A percentile compares a stretch with the other conserved stretches of the same genome.
Evolutionary conservation across 2,888 invertebrate genomes (phyloP).

Genomic region (Orchestes rusci): DNA sequence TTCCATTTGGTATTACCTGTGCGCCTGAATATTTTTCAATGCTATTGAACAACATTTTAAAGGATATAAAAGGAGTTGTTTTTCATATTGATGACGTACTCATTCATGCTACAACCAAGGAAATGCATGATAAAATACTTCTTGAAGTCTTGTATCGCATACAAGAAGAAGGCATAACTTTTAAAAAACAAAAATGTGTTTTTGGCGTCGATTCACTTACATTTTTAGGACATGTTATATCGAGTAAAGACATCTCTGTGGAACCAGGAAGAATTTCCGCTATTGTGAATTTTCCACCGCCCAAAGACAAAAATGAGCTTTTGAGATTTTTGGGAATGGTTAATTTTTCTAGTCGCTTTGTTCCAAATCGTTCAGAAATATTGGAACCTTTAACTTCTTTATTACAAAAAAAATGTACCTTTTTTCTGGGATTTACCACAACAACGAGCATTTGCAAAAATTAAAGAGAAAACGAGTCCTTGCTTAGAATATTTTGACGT

Average conservation of each 20-base stretch:
- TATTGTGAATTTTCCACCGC: slow-evolving; percentile 21
- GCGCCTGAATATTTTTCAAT: neutral
- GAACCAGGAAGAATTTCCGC: too few species aligned
- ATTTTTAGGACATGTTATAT: slow-evolving; percentile 32
- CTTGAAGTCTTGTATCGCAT: slow-evolving; percentile 25
- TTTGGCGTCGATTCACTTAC: slow-evolving; percentile 25
- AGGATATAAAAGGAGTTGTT: slow-evolving; percentile 17
- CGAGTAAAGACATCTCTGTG: too few species aligned
- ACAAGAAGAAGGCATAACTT: slow-evolving; percentile 26
- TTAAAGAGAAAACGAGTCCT: slow-evolving; percentile 22
- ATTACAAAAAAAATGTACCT: neutral
- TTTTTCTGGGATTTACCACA: slow-evolving; percentile 7
- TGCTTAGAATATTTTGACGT: slow-evolving; percentile 33
- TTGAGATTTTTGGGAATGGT: slow-evolving; percentile 5
- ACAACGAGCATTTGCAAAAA: slow-evolving; percentile 23
- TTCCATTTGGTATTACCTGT: too few species aligned
- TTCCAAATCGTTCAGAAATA: neutral
- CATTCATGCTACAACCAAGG: slow-evolving; percentile 21
- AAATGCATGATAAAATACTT: slow-evolving; percentile 27
- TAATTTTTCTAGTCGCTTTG: neutral
- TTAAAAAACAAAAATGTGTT: slow-evolving; percentile 33
- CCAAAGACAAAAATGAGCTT: slow-evolving; percentile 26
- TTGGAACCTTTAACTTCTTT: slow-evolving; percentile 10
- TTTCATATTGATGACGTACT: slow-evolving; percentile 22
- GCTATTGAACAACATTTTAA: neutral